Percentiles rank a stretch among this genome's conserved stretches.
Conservation (phyloP, 2,888 invertebrate genomes). For the Zhuqinia jingwanae region DNA sequence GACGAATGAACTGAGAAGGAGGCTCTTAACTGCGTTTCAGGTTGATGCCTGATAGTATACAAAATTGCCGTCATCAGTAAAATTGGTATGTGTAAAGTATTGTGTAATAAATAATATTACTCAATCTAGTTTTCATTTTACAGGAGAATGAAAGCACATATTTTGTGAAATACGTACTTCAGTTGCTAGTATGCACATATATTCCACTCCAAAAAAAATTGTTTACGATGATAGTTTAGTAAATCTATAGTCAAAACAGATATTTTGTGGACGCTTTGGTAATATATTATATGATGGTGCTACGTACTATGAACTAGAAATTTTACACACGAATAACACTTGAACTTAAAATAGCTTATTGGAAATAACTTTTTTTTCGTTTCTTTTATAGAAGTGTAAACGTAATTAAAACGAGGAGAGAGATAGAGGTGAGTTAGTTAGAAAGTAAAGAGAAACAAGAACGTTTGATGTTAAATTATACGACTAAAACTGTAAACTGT, state of each 20-base stretch:
- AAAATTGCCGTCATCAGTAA: too few species aligned
- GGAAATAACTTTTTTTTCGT: neutral
- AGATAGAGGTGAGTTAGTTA: neutral
- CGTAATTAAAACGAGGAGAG: conserved; percentile 14
- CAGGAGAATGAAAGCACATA: neutral
- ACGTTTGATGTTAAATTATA: neutral
- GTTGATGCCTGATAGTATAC: too few species aligned
- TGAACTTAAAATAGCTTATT: conserved; percentile 7
- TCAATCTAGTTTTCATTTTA: too few species aligned
- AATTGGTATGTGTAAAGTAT: too few species aligned
- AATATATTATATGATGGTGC: neutral
- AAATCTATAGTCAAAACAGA: too few species aligned
- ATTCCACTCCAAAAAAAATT: too few species aligned
- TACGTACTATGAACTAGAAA: neutral
- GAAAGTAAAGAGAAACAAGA: neutral
- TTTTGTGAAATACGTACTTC: neutral
- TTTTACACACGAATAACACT: conserved; percentile 15
- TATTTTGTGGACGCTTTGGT: too few species aligned
- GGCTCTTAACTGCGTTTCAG: neutral
- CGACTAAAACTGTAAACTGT: neutral
- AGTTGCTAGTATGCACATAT: too few species aligned
- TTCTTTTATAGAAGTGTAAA: neutral
- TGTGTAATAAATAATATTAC: too few species aligned
- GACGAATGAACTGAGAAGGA: conserved; percentile 8
- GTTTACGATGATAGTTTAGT: too few species aligned